phyloP scores from a whole-genome alignment of 2,888 invertebrate genomes.

The Fragum sueziense region DNA sequence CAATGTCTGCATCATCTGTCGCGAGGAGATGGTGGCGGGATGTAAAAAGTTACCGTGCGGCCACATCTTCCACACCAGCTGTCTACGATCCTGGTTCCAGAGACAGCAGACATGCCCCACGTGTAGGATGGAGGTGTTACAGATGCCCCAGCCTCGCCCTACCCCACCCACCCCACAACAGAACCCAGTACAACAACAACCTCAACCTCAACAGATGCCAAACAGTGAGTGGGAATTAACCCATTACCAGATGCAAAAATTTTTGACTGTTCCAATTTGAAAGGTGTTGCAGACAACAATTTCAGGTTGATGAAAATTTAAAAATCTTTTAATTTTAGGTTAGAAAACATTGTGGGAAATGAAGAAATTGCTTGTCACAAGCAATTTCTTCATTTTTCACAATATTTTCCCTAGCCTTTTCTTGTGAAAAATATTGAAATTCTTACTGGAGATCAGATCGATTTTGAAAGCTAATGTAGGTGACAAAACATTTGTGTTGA shows the following conservation, averaged over 20 bases:
- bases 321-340: too few species aligned
- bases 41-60: slow-evolving; percentile 98
- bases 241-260: too few species aligned
- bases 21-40: slow-evolving; percentile 90
- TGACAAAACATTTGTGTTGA: too few species aligned
- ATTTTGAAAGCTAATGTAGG: too few species aligned
- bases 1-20: slow-evolving; percentile 99
- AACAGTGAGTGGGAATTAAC: slow-evolving; percentile 67
- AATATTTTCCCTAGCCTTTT: too few species aligned
- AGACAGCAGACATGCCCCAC: slow-evolving; percentile 99
- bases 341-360: background rate
- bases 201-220: slow-evolving; percentile 58
- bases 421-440: background rate
- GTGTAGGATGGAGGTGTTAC: slow-evolving; percentile 93
- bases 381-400: background rate
- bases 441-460: too few species aligned
- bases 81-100: slow-evolving; percentile 99
- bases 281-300: too few species aligned
- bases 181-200: slow-evolving; percentile 56
- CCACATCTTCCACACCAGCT: slow-evolving; percentile 99
- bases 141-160: slow-evolving; percentile 80
- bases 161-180: slow-evolving; percentile 71
- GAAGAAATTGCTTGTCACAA: background rate
- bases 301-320: too few species aligned
- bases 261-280: too few species aligned